These are phyloP conservation scores for Axis porcinus DNA, from an alignment of 2,113 vertebrate genomes.

Conservation along the genomic window DNA sequence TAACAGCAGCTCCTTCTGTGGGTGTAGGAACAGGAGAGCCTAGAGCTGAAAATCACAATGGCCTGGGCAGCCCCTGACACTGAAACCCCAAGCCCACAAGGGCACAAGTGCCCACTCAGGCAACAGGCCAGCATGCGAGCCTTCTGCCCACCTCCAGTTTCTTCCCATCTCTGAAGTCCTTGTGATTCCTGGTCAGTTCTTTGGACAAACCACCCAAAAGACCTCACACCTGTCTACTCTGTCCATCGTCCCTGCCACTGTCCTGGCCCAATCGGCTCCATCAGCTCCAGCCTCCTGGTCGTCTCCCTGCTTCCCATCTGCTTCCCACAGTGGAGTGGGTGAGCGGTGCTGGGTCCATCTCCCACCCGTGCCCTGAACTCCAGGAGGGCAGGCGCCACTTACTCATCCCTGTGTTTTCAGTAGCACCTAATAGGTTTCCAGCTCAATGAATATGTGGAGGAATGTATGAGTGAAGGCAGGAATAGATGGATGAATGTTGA, in stretches of 20 bases:
- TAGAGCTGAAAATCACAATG: neutral
- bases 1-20: neutral
- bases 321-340: neutral
- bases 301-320: neutral
- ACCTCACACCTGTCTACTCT: neutral
- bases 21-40: neutral
- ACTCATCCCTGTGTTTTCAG: neutral
- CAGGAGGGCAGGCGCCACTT: neutral
- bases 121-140: neutral
- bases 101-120: neutral
- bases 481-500: neutral
- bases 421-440: neutral
- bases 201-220: neutral
- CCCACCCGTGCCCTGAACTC: neutral
- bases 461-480: neutral
- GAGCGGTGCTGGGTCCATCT: neutral
- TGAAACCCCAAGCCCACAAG: neutral
- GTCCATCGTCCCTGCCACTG: neutral
- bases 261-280: neutral
- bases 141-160: neutral
- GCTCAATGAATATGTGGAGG: neutral
- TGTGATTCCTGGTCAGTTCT: neutral
- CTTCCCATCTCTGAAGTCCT: neutral
- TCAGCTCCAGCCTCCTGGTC: neutral
- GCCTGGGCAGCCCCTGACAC: neutral